phyloP scores from a whole-genome alignment of 2,797 vertebrate genomes.

The Capromys pilorides region DNA sequence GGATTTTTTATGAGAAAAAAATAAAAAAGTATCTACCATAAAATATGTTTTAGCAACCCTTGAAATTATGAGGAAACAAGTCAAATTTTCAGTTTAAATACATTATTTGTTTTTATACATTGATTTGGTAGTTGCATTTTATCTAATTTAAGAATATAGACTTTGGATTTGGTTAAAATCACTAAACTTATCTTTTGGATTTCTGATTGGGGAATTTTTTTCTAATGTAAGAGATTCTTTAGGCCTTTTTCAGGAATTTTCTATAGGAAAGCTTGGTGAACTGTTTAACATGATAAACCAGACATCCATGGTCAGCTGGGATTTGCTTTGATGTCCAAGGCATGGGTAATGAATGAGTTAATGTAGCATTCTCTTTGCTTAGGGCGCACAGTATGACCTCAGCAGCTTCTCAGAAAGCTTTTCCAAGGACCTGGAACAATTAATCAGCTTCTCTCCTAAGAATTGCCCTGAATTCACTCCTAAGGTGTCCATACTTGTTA shows the following conservation, averaged over 20 bases:
- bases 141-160: not conserved
- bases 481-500: not conserved
- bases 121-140: constrained; percentile 11
- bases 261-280: not conserved
- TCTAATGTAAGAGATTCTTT: not conserved
- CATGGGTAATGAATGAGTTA: not conserved
- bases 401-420: not conserved
- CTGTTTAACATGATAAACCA: not conserved
- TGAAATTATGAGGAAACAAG: not conserved
- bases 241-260: not conserved
- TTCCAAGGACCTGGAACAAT: not conserved
- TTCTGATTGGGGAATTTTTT: constrained; percentile 5
- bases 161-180: constrained; percentile 37
- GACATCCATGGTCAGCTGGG: not conserved
- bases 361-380: not conserved
- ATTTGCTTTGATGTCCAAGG: not conserved
- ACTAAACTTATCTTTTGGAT: not conserved
- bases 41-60: not conserved
- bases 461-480: not conserved
- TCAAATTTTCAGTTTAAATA: constrained; percentile 36
- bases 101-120: not conserved
- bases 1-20: not conserved
- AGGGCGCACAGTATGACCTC: not conserved
- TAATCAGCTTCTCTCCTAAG: not conserved
- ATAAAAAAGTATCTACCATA: not conserved